Percentiles rank a stretch among this genome's conserved stretches.
Evolutionary conservation across 1,140 invertebrate species (phyloP).

Genomic region (Akabosia matsudoensis): DNA sequence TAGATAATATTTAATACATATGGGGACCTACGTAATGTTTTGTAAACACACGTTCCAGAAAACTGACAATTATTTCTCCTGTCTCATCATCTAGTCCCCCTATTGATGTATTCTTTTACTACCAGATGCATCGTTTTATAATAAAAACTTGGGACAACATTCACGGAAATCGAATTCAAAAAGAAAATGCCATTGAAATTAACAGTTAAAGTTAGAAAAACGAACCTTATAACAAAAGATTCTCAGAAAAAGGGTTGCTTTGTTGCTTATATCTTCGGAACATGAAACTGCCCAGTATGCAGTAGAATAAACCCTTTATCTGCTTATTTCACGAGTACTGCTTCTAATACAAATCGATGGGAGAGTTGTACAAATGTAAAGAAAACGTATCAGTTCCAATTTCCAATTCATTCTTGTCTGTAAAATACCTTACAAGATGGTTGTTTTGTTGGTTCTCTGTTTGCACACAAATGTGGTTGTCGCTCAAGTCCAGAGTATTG

Average conservation of each 20-base stretch:
- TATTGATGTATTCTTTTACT: no score
- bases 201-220: background rate
- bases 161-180: no score
- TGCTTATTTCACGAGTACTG: no score
- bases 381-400: conserved; percentile 17
- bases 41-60: no score
- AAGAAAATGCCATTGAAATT: background rate
- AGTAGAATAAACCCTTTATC: conserved; percentile 1
- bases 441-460: background rate
- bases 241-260: background rate
- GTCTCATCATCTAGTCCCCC: no score
- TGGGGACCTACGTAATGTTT: no score
- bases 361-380: background rate
- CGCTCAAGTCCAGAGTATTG: background rate
- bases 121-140: no score
- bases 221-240: background rate
- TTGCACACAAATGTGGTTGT: background rate
- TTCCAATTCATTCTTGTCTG: conserved; percentile 16
- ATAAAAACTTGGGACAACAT: no score
- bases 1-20: no score
- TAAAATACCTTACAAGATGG: background rate
- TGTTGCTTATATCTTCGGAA: background rate
- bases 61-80: no score
- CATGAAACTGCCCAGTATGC: background rate
- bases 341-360: background rate